Conservation (phyloP, 1,140 invertebrate genomes). For the Ladona fulva region DNA sequence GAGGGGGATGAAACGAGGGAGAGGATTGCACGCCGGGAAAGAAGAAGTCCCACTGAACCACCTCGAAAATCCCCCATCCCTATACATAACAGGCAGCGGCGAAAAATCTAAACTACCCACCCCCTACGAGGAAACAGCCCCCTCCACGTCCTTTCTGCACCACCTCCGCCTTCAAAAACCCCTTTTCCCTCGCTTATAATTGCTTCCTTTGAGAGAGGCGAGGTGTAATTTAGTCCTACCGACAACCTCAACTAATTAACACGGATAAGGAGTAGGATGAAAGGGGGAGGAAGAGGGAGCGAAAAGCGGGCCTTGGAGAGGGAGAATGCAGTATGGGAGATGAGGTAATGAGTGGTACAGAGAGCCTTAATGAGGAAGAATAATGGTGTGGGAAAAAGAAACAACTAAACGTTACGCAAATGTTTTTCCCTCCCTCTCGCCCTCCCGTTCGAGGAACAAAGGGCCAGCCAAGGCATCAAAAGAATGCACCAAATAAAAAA, state of each 20-base stretch:
- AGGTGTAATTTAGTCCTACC: background rate
- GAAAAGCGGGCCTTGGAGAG: background rate
- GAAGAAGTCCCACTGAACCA: too few relatives aligned
- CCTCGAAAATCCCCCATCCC: background rate
- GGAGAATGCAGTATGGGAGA: background rate
- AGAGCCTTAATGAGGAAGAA: background rate
- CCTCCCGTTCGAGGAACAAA: too few relatives aligned
- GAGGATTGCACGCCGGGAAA: too few relatives aligned
- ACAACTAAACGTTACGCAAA: background rate
- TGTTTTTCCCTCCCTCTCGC: background rate
- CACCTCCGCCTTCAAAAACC: background rate
- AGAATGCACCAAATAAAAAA: too few relatives aligned
- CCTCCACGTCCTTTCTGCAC: background rate
- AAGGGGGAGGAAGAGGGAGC: background rate
- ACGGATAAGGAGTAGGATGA: background rate
- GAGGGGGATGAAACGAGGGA: background rate
- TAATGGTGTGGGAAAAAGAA: background rate
- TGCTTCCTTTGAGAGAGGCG: background rate
- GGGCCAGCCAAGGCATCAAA: too few relatives aligned
- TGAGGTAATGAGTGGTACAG: conserved; percentile 1
- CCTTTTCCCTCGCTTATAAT: conserved; percentile 5
- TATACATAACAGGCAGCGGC: background rate
- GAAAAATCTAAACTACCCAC: background rate
- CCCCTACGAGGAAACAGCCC: background rate
- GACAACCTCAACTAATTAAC: conserved; percentile 6